A percentile compares a stretch with the other conserved stretches of the same genome.
These are phyloP conservation scores for Arvicanthis niloticus DNA, from an alignment of 2,113 vertebrate species.

Conservation along the genomic window DNA sequence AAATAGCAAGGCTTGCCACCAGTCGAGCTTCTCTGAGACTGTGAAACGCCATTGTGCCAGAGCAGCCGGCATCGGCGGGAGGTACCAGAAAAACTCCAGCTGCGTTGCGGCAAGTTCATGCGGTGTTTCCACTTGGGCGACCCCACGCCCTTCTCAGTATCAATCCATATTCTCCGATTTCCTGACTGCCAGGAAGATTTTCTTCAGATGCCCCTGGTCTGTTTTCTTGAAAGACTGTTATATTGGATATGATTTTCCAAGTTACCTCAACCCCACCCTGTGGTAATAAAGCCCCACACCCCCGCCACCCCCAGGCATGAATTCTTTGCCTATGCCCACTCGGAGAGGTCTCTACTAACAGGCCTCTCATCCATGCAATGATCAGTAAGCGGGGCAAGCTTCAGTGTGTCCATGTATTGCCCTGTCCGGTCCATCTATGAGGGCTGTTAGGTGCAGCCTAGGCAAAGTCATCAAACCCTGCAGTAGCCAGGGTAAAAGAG, in stretches of 20 bases:
- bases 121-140: not conserved
- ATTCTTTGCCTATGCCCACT: not conserved
- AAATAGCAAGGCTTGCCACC: not conserved
- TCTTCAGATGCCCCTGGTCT: not conserved
- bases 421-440: not conserved
- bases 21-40: not conserved
- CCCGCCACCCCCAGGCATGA: not conserved
- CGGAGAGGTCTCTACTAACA: not conserved
- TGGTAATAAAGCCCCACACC: not conserved
- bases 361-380: not conserved
- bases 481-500: not conserved
- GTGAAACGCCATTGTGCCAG: slow-evolving; percentile 52
- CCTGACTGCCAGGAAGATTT: not conserved
- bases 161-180: not conserved
- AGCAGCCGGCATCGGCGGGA: not conserved
- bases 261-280: not conserved
- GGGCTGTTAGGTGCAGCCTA: not conserved
- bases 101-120: not conserved
- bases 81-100: slow-evolving; percentile 58
- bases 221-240: not conserved
- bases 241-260: slow-evolving; percentile 27
- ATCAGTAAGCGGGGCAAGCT: not conserved
- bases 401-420: not conserved
- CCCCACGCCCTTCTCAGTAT: not conserved
- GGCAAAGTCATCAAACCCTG: not conserved